phyloP scores from a whole-genome alignment of 2,888 invertebrate genomes.

The Meloe dianella region DNA sequence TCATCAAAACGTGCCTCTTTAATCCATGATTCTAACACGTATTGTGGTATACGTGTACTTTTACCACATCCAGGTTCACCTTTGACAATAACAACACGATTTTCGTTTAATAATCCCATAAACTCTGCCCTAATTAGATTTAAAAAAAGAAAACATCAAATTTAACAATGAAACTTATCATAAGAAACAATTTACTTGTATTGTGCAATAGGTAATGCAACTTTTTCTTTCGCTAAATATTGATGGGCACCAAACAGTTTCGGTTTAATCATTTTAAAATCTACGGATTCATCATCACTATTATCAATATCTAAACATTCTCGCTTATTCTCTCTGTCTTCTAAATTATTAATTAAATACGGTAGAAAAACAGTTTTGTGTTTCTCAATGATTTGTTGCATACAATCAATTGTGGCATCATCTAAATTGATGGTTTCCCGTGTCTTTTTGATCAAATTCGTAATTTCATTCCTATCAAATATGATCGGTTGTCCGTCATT shows the following conservation, averaged over 20 bases:
- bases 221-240: slow-evolving; percentile 50
- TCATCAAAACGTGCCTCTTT: slow-evolving; percentile 35
- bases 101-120: slow-evolving; percentile 60
- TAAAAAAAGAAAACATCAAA: no score
- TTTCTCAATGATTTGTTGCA: slow-evolving; percentile 56
- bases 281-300: slow-evolving; percentile 22
- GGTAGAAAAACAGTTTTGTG: slow-evolving; percentile 42
- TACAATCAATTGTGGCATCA: slow-evolving; percentile 50
- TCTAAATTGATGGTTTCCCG: slow-evolving; percentile 43
- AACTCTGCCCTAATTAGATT: slow-evolving; percentile 63
- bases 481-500: slow-evolving; percentile 61
- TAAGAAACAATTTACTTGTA: no score
- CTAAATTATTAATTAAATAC: slow-evolving; percentile 30
- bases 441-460: slow-evolving; percentile 52
- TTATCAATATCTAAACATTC: slow-evolving; percentile 14
- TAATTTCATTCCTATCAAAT: slow-evolving; percentile 57
- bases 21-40: slow-evolving; percentile 64
- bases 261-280: slow-evolving; percentile 26
- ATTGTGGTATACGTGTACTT: slow-evolving; percentile 73
- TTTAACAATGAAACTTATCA: no score
- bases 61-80: slow-evolving; percentile 80
- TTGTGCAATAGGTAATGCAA: slow-evolving; percentile 54
- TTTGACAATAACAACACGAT: slow-evolving; percentile 66
- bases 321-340: slow-evolving; percentile 13
- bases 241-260: slow-evolving; percentile 35